Evolutionary conservation across 2,888 invertebrate species (phyloP).

Genomic region (Brenthis ino): DNA sequence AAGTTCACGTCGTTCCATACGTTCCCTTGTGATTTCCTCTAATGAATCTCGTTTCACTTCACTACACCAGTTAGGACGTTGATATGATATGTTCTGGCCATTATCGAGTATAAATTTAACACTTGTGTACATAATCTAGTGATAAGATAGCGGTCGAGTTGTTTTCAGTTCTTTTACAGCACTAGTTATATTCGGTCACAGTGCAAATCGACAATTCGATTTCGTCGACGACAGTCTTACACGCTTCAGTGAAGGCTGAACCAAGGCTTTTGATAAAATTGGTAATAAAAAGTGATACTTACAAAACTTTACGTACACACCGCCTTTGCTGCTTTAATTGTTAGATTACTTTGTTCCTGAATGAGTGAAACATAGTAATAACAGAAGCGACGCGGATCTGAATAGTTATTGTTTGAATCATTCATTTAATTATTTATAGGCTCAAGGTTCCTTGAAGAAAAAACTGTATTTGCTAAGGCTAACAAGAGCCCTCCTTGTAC

Average conservation of each 20-base stretch:
- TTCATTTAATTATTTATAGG: conserved; percentile 37
- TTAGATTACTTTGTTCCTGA: conserved; percentile 30
- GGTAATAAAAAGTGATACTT: conserved; percentile 43
- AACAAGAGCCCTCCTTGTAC: conserved; percentile 38
- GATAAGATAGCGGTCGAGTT: conserved; percentile 68
- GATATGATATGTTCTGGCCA: conserved; percentile 69
- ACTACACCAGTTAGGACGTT: conserved; percentile 57
- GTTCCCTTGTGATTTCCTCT: conserved; percentile 49
- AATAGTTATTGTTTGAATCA: conserved; percentile 41
- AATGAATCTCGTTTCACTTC: conserved; percentile 39
- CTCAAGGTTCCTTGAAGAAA: conserved; percentile 41
- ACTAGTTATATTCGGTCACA: conserved; percentile 33
- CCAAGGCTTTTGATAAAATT: conserved; percentile 47
- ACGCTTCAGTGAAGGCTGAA: conserved; percentile 50
- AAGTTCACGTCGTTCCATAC: conserved; percentile 74
- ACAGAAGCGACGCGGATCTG: conserved; percentile 28
- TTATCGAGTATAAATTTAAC: conserved; percentile 66
- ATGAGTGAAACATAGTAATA: conserved; percentile 23
- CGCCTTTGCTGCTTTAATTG: conserved; percentile 27
- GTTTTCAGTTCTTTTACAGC: conserved; percentile 45
- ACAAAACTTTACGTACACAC: conserved; percentile 45
- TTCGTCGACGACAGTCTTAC: conserved; percentile 39
- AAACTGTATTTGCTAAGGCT: conserved; percentile 40
- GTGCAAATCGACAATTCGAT: conserved; percentile 27
- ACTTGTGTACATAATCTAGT: conserved; percentile 78